Evolutionary conservation across 2,888 invertebrate species (phyloP).

Genomic region (Imbricaverruca yamaguchii): DNA sequence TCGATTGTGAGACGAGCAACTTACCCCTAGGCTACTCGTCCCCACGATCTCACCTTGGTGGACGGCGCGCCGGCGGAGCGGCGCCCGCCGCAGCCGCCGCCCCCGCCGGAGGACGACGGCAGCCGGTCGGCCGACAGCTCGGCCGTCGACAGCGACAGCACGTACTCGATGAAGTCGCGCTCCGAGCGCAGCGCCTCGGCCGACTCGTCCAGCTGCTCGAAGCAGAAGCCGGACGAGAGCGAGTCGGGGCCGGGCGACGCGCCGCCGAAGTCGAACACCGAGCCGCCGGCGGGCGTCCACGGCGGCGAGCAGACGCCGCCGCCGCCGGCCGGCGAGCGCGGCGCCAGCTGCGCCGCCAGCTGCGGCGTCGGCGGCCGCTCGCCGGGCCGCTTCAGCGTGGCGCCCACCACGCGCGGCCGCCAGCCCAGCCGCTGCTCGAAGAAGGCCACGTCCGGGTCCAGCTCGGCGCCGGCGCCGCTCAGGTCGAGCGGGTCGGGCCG

Average conservation of each 20-base stretch:
- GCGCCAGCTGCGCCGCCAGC: neutral
- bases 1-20: too few relatives aligned
- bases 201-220: conserved; percentile 25
- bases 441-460: conserved; percentile 5
- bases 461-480: neutral
- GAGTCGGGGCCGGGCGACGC: conserved; percentile 29
- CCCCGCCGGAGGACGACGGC: conserved; percentile 23
- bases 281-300: neutral
- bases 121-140: conserved; percentile 24
- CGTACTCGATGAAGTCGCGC: conserved; percentile 46
- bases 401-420: neutral
- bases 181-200: conserved; percentile 37
- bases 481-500: neutral
- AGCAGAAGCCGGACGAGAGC: conserved; percentile 27
- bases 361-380: neutral
- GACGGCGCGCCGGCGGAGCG: conserved; percentile 23
- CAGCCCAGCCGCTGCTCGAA: conserved; percentile 2
- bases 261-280: conserved; percentile 18
- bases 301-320: neutral
- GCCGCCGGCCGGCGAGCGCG: too few relatives aligned
- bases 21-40: too few relatives aligned
- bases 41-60: conserved; percentile 22
- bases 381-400: neutral
- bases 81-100: neutral
- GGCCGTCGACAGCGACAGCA: conserved; percentile 40